Percentiles rank a stretch among this genome's conserved stretches.
These are phyloP conservation scores for Turritopsis rubra DNA, from an alignment of 30 jellyfish, hydroid and myxozoan genomes.

Conservation along the genomic window DNA sequence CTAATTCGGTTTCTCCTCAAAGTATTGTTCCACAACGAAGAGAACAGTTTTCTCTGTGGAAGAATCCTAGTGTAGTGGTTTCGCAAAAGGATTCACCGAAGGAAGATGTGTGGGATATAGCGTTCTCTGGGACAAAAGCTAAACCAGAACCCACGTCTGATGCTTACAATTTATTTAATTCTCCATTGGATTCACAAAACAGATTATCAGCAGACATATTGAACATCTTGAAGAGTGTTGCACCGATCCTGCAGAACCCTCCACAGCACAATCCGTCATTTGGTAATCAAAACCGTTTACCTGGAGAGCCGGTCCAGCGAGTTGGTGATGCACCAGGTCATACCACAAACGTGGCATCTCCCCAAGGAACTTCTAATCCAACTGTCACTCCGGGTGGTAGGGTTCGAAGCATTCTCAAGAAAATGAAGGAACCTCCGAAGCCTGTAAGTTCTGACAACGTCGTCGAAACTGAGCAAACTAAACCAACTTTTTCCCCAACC, in stretches of 20 bases:
- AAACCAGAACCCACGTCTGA: conserved; percentile 38
- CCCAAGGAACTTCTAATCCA: neutral
- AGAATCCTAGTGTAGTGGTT: conserved; percentile 21
- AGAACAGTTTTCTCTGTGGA: conserved; percentile 86
- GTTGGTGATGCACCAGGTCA: neutral
- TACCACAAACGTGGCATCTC: neutral
- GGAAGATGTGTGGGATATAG: conserved; percentile 90
- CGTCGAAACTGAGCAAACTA: neutral
- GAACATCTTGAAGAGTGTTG: conserved; percentile 21
- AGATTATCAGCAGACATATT: conserved; percentile 23
- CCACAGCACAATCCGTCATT: neutral
- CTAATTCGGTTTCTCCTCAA: neutral
- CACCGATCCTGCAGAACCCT: conserved; percentile 29
- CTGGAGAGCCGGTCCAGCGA: neutral
- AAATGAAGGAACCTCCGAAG: conserved; percentile 22
- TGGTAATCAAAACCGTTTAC: neutral
- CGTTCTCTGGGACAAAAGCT: conserved; percentile 55
- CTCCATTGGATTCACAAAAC: neutral
- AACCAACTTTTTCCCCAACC: neutral
- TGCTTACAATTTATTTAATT: conserved; percentile 25
- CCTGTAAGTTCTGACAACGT: neutral
- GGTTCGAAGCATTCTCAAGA: conserved; percentile 37
- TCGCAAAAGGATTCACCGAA: conserved; percentile 39
- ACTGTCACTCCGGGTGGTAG: conserved; percentile 17
- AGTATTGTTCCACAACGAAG: conserved; percentile 32